These are phyloP conservation scores for Scaptomyza graminum DNA, from an alignment of 1,140 invertebrate species.

Conservation along the genomic window DNA sequence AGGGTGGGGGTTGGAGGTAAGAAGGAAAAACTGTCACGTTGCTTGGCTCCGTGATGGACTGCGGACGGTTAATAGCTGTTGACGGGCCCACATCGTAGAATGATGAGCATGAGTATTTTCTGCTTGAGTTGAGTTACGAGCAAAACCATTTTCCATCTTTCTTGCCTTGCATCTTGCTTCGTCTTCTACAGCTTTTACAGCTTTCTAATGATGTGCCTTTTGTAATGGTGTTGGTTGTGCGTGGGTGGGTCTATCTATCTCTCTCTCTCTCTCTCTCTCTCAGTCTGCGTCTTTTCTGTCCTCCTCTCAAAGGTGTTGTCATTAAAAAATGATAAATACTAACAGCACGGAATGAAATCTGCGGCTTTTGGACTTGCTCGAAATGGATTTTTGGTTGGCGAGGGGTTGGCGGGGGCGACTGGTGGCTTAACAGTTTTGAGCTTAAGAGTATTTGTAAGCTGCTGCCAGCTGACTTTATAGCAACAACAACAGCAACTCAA, in stretches of 20 bases:
- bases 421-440: too few species aligned
- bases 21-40: conserved; percentile 3
- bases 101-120: conserved; percentile 3
- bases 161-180: neutral
- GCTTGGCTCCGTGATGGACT: conserved; percentile 6
- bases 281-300: too few species aligned
- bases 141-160: conserved; percentile 10
- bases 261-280: neutral
- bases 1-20: too few species aligned
- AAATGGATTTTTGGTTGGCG: conserved; percentile 10
- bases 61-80: conserved; percentile 41
- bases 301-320: conserved; percentile 49
- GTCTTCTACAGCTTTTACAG: neutral
- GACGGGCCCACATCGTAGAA: conserved; percentile 4
- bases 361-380: conserved; percentile 12
- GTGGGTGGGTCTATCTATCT: neutral
- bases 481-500: conserved; percentile 20
- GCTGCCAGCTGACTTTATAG: neutral
- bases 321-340: conserved; percentile 72
- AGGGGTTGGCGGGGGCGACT: too few species aligned
- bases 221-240: neutral
- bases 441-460: neutral
- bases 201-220: conserved; percentile 53
- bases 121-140: neutral
- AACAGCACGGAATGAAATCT: conserved; percentile 52